These are phyloP conservation scores for Amazona ochrocephala DNA, from an alignment of 2,797 vertebrate genomes.

Conservation along the genomic window DNA sequence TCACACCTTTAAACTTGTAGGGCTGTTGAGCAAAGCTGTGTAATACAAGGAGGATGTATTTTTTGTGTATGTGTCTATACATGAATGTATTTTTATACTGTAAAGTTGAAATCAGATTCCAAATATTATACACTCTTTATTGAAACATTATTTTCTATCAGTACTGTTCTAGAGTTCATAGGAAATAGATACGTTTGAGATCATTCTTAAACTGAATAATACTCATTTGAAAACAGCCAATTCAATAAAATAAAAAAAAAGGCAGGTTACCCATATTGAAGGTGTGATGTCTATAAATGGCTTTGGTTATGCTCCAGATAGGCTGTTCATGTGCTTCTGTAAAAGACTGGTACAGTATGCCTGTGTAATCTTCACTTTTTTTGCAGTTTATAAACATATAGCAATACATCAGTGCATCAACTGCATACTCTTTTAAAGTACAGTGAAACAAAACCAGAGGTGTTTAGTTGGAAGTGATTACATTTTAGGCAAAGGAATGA, in stretches of 20 bases:
- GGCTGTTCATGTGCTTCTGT: slow-evolving; percentile 8
- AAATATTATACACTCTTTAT: background rate
- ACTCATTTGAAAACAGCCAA: background rate
- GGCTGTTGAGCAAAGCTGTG: background rate
- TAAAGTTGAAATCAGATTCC: background rate
- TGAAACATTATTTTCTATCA: background rate
- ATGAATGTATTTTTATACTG: background rate
- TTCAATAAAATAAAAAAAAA: background rate
- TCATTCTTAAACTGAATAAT: background rate
- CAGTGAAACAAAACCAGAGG: background rate
- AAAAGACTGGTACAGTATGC: background rate
- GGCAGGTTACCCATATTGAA: slow-evolving; percentile 3
- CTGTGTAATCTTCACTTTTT: slow-evolving; percentile 15
- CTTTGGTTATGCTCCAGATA: background rate
- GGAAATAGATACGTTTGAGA: background rate
- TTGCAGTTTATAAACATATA: background rate
- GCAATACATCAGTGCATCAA: background rate
- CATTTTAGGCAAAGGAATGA: background rate
- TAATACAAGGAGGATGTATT: background rate
- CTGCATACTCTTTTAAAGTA: background rate
- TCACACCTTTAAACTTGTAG: slow-evolving; percentile 3
- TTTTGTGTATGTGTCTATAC: background rate
- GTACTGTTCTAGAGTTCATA: background rate
- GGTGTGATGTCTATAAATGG: slow-evolving; percentile 52
- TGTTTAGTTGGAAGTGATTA: background rate